A percentile compares a stretch with the other conserved stretches of the same genome.
Evolutionary conservation across 2,113 vertebrate species (phyloP).

Genomic region (Hypanus sabinus): DNA sequence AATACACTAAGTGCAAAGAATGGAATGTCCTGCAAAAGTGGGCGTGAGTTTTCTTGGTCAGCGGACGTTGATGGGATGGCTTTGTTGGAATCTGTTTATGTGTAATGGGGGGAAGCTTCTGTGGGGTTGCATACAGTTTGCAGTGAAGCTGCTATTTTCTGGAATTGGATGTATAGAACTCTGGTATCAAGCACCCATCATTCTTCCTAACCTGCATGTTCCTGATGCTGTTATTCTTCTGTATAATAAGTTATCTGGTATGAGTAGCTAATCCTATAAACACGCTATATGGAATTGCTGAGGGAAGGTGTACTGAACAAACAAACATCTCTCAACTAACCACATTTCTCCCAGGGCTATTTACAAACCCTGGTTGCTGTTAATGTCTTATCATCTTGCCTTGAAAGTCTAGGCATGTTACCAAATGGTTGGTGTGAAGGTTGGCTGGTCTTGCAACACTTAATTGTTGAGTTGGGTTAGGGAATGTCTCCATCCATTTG

Average conservation of each 20-base stretch:
- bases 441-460: background rate
- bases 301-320: background rate
- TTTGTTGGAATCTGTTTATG: background rate
- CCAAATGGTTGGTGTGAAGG: background rate
- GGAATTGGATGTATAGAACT: background rate
- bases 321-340: background rate
- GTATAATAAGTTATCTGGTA: background rate
- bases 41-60: background rate
- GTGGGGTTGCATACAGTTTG: background rate
- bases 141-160: background rate
- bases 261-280: background rate
- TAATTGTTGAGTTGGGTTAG: background rate
- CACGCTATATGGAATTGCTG: background rate
- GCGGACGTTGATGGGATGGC: background rate
- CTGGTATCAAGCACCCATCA: background rate
- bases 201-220: background rate
- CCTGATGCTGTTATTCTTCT: background rate
- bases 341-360: background rate
- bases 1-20: background rate
- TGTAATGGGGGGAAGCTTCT: background rate
- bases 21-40: background rate
- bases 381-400: background rate
- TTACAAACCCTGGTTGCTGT: background rate
- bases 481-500: background rate
- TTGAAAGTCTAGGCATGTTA: background rate